Evolutionary conservation across 1,140 invertebrate genomes (phyloP), one percentile per base, ranked within the genome.

Genomic region (Aphelenchoides fujianensis): DNA sequence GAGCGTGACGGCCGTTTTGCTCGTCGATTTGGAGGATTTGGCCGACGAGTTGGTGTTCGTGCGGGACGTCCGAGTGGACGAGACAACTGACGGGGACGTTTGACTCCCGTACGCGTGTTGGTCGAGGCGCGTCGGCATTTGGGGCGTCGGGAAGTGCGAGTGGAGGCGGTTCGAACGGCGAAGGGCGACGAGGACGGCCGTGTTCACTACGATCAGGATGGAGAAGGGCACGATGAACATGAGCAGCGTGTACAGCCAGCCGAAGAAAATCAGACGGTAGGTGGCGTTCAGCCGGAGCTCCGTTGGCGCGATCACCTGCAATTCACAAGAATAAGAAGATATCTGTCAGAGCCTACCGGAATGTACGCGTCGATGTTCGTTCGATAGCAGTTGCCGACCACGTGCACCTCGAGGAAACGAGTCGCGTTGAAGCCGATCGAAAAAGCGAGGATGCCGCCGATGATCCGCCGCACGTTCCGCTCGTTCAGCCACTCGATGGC

Each of bases 141-240:
- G 31, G n/a, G 37, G 9, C 68, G 57, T 66, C 9, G 9, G 7
- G 68, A 52, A 68, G 7, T 70, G 2, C 16, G 53, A 72, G n/a
- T 70, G 68, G 12, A 68, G 27, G 7, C 37, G 27, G 32, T 67
- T 53, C 55, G n/a, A 74, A 30, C 74, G 72, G 27, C 76, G 74
- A 74, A 79, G 79, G 27, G 78, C 74, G 27, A 62, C 12, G 27
- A 80, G 64, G 30, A 79, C 77, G 35, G 66, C 71, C 7, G 66
- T 75, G 53, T 79, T 79, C 9, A 78, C 77, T 59, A 71, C 55
- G 64, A 79, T 79, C n/a, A 79, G 55, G 57, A 77, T 68, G 9
- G 67, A 55, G 41, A 79, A 79, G 9, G 77, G 77, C 32, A 79
- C 52, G 37, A 57, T 68, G 69, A 79, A 79, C 77, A 79, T 79